Conservation (phyloP, 1,140 invertebrate genomes). For the Oryctes rhinoceros region DNA sequence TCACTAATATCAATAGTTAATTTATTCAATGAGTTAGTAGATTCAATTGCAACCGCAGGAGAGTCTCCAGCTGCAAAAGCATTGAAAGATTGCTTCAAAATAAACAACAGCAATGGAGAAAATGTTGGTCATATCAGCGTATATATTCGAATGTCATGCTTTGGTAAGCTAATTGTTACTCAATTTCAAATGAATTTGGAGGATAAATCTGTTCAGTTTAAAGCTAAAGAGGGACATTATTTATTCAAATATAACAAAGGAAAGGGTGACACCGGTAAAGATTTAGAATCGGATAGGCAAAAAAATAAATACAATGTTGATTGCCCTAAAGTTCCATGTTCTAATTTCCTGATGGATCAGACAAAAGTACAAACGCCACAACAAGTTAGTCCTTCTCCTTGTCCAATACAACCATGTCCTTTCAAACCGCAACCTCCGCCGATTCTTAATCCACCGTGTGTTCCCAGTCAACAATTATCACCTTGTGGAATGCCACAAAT, state of each 20-base stretch:
- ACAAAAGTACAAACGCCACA: background rate
- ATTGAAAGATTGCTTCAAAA: constrained; percentile 67
- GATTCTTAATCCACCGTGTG: background rate
- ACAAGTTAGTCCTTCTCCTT: background rate
- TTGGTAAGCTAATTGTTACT: constrained; percentile 72
- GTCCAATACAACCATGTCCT: constrained; percentile 39
- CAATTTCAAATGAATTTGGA: constrained; percentile 67
- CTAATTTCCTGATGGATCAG: constrained; percentile 30
- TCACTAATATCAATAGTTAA: constrained; percentile 55
- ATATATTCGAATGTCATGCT: constrained; percentile 69
- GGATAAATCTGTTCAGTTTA: constrained; percentile 59
- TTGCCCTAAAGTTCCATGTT: constrained; percentile 17
- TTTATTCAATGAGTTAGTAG: constrained; percentile 56
- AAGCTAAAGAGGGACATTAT: constrained; percentile 59
- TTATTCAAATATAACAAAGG: constrained; percentile 56
- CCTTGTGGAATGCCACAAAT: constrained; percentile 29
- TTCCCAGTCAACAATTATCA: background rate
- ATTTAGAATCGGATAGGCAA: background rate
- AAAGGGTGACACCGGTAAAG: constrained; percentile 29
- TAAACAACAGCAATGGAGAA: constrained; percentile 61
- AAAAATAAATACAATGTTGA: constrained; percentile 11
- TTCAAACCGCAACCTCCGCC: constrained; percentile 29
- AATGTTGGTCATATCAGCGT: constrained; percentile 65
- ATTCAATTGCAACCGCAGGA: constrained; percentile 46
- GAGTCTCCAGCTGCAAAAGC: constrained; percentile 59